Evolutionary conservation across 2,113 vertebrate genomes (phyloP).

Genomic region (Rhabdomys dilectus): DNA sequence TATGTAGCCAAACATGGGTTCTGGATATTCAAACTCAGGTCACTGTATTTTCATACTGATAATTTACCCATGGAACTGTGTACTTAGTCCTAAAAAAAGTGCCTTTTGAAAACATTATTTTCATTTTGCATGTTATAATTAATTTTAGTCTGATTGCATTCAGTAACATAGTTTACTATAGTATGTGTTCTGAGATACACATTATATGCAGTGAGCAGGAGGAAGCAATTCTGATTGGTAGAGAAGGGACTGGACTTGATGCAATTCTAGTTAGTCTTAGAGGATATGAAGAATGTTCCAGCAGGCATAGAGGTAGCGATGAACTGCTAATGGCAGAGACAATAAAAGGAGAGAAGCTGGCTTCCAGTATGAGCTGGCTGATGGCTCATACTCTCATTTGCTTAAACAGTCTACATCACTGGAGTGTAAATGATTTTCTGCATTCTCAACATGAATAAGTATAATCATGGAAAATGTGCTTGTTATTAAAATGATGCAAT

Average conservation of each 20-base stretch:
- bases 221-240: slow-evolving; percentile 36
- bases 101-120: slow-evolving; percentile 9
- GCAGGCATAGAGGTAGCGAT: not conserved
- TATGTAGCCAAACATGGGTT: not conserved
- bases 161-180: slow-evolving; percentile 17
- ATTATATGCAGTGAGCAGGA: not conserved
- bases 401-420: slow-evolving; percentile 70
- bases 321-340: slow-evolving; percentile 55
- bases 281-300: slow-evolving; percentile 33
- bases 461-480: slow-evolving; percentile 56
- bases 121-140: slow-evolving; percentile 54
- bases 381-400: slow-evolving; percentile 48
- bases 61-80: not conserved
- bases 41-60: not conserved
- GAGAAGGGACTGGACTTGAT: not conserved
- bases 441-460: slow-evolving; percentile 58
- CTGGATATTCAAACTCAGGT: not conserved
- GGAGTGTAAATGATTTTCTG: slow-evolving; percentile 64
- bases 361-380: slow-evolving; percentile 62
- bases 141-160: slow-evolving; percentile 40
- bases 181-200: not conserved
- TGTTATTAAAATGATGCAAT: slow-evolving; percentile 69
- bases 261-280: not conserved
- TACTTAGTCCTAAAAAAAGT: not conserved
- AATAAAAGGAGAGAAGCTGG: slow-evolving; percentile 63